These are phyloP conservation scores for Invenusta paracnida DNA, from an alignment of 2,888 invertebrate species.

Conservation along the genomic window DNA sequence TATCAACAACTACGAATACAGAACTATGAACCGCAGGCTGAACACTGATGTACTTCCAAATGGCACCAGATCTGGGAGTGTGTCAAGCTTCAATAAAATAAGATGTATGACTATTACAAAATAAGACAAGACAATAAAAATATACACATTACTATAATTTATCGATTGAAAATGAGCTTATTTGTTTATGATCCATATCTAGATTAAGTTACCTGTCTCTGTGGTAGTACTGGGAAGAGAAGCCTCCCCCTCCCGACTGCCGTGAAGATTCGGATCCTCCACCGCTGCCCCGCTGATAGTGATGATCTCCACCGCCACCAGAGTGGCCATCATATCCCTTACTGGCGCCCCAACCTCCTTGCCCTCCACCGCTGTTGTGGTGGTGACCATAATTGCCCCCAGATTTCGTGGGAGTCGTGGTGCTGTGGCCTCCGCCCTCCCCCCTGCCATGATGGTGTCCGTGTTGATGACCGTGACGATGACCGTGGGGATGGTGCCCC, in stretches of 20 bases:
- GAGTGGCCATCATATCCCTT: not conserved
- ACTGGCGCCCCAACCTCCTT: not conserved
- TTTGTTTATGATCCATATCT: too few relatives aligned
- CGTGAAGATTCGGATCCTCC: too few relatives aligned
- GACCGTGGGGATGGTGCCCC: not conserved
- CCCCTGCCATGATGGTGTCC: not conserved
- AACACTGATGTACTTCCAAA: too few relatives aligned
- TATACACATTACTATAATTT: too few relatives aligned
- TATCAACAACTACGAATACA: too few relatives aligned
- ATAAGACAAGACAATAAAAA: too few relatives aligned
- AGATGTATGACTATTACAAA: too few relatives aligned
- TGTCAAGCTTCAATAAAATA: too few relatives aligned
- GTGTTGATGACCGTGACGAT: not conserved
- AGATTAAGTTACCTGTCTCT: slow-evolving; percentile 6
- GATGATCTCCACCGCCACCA: not conserved
- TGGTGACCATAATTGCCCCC: not conserved
- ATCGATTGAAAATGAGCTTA: too few relatives aligned
- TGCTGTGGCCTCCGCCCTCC: not conserved
- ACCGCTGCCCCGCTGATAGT: not conserved
- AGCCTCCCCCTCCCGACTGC: not conserved
- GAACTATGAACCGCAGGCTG: too few relatives aligned
- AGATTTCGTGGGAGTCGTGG: not conserved
- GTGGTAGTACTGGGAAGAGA: not conserved
- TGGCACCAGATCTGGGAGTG: too few relatives aligned
- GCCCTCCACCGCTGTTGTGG: not conserved